phyloP scores from a whole-genome alignment of 2,113 vertebrate species.

The Neotoma lepida region DNA sequence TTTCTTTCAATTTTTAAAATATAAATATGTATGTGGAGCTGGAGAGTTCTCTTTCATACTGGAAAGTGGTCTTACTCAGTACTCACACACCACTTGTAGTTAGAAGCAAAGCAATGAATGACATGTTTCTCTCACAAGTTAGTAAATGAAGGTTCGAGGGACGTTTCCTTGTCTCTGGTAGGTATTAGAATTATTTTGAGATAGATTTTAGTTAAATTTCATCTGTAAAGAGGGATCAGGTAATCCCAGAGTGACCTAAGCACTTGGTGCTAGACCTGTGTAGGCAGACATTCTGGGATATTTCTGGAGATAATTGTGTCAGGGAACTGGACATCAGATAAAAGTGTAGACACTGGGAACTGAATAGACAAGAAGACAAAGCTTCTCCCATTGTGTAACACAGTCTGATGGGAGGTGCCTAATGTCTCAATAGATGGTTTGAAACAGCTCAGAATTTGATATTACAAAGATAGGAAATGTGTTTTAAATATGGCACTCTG shows the following conservation, averaged over 20 bases:
- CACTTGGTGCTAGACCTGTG: neutral
- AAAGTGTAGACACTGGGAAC: neutral
- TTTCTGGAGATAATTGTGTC: neutral
- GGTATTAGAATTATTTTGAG: neutral
- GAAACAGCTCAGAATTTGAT: neutral
- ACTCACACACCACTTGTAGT: neutral
- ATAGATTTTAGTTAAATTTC: slow-evolving; percentile 25
- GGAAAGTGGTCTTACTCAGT: neutral
- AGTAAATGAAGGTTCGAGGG: neutral
- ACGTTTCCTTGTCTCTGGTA: neutral
- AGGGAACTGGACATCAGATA: neutral
- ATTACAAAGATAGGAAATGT: neutral
- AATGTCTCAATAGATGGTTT: neutral
- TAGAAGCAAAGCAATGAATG: neutral
- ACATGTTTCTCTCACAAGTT: neutral
- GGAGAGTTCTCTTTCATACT: neutral
- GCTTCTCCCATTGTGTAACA: neutral
- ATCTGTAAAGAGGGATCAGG: neutral
- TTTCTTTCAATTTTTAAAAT: neutral
- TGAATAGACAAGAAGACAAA: neutral
- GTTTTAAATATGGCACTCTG: neutral
- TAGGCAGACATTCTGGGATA: neutral
- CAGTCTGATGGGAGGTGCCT: neutral
- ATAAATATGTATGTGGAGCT: neutral
- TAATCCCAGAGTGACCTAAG: neutral